phyloP scores from a whole-genome alignment of 53 echinoderm and acorn worm genomes.

The Holothuria leucospilota region DNA sequence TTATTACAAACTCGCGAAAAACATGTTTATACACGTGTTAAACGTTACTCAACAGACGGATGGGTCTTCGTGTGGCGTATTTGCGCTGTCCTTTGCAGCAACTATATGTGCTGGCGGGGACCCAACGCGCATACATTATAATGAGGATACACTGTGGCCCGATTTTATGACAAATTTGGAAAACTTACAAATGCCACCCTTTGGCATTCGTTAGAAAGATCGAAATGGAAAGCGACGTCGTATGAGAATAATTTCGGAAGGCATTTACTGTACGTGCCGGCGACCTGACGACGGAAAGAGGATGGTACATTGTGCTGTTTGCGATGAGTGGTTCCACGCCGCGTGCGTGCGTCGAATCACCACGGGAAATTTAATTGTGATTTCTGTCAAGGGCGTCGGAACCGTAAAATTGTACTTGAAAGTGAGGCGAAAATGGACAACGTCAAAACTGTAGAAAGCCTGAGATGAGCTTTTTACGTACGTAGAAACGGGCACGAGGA shows the following conservation, averaged over 20 bases:
- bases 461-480: too few species aligned
- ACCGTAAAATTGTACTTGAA: too few species aligned
- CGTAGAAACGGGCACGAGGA: too few species aligned
- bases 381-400: too few species aligned
- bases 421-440: too few species aligned
- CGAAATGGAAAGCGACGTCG: neutral
- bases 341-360: conserved; percentile 16
- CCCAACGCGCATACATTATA: neutral
- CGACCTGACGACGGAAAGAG: conserved; percentile 31
- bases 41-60: conserved; percentile 32
- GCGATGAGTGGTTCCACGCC: conserved; percentile 26
- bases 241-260: neutral
- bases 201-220: neutral
- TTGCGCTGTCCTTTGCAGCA: neutral
- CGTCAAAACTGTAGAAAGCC: too few species aligned
- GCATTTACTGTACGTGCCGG: conserved; percentile 31
- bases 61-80: conserved; percentile 1
- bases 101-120: neutral
- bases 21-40: neutral
- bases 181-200: conserved; percentile 11
- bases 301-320: conserved; percentile 8
- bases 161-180: too few species aligned
- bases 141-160: too few species aligned
- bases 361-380: neutral
- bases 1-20: neutral